Percentiles rank a stretch among this genome's conserved stretches.
phyloP scores from a whole-genome alignment of 2,113 vertebrate genomes.

The Cynopterus brachyotis region DNA sequence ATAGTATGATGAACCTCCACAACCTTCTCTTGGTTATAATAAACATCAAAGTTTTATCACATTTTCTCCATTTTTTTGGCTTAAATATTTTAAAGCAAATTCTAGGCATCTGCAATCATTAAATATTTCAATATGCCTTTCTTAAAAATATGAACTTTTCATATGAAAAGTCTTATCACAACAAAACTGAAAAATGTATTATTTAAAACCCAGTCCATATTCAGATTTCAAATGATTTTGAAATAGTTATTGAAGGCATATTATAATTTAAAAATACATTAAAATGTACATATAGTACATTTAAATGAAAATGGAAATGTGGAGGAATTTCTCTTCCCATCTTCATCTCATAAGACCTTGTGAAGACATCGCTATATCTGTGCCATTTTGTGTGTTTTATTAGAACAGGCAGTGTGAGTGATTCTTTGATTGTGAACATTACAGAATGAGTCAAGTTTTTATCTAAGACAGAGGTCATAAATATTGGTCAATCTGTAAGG shows the following conservation, averaged over 20 bases:
- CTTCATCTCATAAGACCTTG: background rate
- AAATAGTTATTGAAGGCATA: background rate
- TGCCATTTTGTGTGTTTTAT: background rate
- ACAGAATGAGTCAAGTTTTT: background rate
- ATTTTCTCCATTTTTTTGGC: slow-evolving; percentile 3
- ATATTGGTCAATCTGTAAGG: background rate
- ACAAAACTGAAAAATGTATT: background rate
- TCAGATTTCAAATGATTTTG: slow-evolving; percentile 45
- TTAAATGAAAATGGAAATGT: slow-evolving; percentile 10
- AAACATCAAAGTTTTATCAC: background rate
- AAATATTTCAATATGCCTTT: background rate
- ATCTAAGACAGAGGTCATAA: background rate
- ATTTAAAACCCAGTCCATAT: background rate
- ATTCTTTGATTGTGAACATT: background rate
- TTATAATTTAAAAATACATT: background rate
- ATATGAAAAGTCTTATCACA: background rate
- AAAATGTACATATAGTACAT: background rate
- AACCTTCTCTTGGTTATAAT: background rate
- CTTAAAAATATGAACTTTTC: background rate
- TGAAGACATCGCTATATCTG: background rate
- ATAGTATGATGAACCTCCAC: background rate
- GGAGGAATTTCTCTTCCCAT: background rate
- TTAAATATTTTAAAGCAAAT: slow-evolving; percentile 25
- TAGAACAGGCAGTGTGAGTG: background rate
- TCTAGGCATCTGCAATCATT: background rate